phyloP scores from a whole-genome alignment of 2,888 invertebrate species.

The Lasioglossum morio region DNA sequence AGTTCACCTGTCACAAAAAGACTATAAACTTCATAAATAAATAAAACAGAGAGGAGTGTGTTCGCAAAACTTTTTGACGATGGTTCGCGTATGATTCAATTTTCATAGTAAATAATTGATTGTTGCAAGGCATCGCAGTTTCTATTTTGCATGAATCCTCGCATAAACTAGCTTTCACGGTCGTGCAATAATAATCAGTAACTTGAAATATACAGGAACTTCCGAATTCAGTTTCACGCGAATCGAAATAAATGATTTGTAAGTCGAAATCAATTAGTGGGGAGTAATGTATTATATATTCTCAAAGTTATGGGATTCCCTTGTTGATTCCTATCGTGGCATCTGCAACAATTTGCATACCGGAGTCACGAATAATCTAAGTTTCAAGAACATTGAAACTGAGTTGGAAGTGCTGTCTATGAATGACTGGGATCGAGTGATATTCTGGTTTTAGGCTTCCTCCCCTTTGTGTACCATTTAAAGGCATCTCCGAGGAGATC shows the following conservation, averaged over 20 bases:
- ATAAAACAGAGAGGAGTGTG: not conserved
- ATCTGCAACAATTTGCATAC: slow-evolving; percentile 21
- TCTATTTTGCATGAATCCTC: not conserved
- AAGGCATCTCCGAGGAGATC: not conserved
- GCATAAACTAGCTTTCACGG: not conserved
- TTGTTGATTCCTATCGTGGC: slow-evolving; percentile 14
- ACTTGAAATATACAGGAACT: not conserved
- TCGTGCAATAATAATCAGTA: not conserved
- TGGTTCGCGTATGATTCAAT: not conserved
- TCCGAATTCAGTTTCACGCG: not conserved
- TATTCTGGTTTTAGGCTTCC: not conserved
- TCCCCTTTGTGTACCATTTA: slow-evolving; percentile 7
- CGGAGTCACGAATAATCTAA: slow-evolving; percentile 17
- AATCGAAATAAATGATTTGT: slow-evolving; percentile 11
- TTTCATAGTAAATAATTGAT: not conserved
- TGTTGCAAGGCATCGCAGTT: too few species aligned
- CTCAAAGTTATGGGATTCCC: slow-evolving; percentile 12
- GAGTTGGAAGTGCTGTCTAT: slow-evolving; percentile 14
- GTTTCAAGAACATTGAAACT: slow-evolving; percentile 17
- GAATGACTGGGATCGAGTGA: slow-evolving; percentile 17
- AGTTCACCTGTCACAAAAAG: not conserved
- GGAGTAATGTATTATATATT: slow-evolving; percentile 9
- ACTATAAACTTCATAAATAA: not conserved
- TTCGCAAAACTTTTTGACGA: not conserved
- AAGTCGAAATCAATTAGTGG: slow-evolving; percentile 11